Evolutionary conservation across 2,888 invertebrate genomes (phyloP).

Genomic region (Xanthia icteritia): DNA sequence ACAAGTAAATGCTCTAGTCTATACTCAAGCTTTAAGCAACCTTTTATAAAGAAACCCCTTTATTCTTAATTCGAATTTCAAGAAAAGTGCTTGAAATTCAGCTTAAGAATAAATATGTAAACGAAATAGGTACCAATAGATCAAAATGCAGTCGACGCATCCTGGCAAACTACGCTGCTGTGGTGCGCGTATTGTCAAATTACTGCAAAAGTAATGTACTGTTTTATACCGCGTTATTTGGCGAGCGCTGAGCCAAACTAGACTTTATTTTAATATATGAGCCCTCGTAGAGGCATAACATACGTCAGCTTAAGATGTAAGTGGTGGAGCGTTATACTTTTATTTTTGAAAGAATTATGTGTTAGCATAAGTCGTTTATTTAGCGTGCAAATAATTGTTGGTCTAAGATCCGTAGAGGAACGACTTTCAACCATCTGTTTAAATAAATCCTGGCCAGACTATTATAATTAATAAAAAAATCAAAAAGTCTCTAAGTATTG

Average conservation of each 20-base stretch:
- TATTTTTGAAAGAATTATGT: slow-evolving; percentile 28
- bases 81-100: not conserved
- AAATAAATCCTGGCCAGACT: no score
- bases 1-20: no score
- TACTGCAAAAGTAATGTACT: slow-evolving; percentile 67
- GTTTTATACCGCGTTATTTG: slow-evolving; percentile 58
- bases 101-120: slow-evolving; percentile 15
- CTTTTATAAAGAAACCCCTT: not conserved
- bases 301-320: slow-evolving; percentile 46
- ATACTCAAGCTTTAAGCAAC: no score
- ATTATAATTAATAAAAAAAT: no score
- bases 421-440: no score
- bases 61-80: not conserved
- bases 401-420: no score
- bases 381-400: not conserved
- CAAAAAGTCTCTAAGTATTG: no score
- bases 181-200: slow-evolving; percentile 70
- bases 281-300: slow-evolving; percentile 40
- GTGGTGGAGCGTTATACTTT: slow-evolving; percentile 26
- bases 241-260: slow-evolving; percentile 51
- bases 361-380: slow-evolving; percentile 5
- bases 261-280: slow-evolving; percentile 49
- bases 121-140: slow-evolving; percentile 33
- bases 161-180: slow-evolving; percentile 56
- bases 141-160: slow-evolving; percentile 22